phyloP scores from a whole-genome alignment of 2,113 vertebrate species.

The Myrmecobius fasciatus region DNA sequence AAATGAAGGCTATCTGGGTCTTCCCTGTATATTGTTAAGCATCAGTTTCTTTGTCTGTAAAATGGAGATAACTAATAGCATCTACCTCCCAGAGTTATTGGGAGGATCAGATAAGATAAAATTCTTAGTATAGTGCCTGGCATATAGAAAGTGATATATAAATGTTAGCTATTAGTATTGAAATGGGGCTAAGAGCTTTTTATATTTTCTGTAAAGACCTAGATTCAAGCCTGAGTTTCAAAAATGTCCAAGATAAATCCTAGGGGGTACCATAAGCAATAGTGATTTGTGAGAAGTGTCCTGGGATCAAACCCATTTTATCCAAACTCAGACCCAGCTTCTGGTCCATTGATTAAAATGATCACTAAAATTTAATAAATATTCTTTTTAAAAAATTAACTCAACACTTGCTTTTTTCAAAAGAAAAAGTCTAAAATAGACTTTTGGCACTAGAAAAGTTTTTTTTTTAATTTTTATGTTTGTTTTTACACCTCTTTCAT shows the following conservation, averaged over 20 bases:
- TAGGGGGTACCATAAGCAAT: not conserved
- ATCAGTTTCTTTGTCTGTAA: not conserved
- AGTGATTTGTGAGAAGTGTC: not conserved
- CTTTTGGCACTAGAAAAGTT: slow-evolving; percentile 45
- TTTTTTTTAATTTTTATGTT: not conserved
- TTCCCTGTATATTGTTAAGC: not conserved
- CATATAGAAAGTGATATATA: too few relatives aligned
- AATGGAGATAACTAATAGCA: not conserved
- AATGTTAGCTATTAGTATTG: not conserved
- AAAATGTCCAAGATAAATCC: not conserved
- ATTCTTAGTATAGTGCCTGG: too few relatives aligned
- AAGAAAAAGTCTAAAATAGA: not conserved
- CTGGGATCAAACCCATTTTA: not conserved
- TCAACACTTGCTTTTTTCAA: not conserved
- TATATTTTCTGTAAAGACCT: not conserved
- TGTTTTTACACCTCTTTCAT: not conserved
- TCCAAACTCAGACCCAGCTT: not conserved
- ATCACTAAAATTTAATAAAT: not conserved
- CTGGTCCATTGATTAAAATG: not conserved
- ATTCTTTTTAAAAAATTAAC: not conserved
- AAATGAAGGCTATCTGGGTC: not conserved
- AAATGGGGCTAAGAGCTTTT: not conserved
- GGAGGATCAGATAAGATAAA: too few relatives aligned
- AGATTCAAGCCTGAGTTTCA: not conserved
- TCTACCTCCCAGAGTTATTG: too few relatives aligned